Base-by-base conservation (phyloP, 1,140 invertebrate species). In the Tenebrio molitor region DNA sequence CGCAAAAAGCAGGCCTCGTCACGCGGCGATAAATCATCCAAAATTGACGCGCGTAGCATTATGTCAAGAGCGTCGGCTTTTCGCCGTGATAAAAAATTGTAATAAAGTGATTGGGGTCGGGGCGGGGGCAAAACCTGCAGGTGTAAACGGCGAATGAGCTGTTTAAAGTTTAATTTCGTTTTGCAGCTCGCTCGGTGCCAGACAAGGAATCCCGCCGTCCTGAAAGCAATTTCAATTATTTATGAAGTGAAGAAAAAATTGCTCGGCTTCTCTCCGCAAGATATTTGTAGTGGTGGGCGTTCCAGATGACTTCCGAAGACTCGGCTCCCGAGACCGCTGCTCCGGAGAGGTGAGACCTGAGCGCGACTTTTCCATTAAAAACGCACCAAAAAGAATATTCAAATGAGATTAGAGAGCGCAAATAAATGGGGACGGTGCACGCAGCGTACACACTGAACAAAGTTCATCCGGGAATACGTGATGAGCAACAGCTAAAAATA, bases 161-260 rank as follows among this genome's bases (percentile, higher is more conserved):
- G 10, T 10, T 5, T 33, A 33, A 46, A 46, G 17, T 46, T 46
- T 46, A 15, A 46, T 46, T 46, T 44, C 5, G 2, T 50, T 50
- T 50, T 50, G 2, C 4, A 50, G 15, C 2, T 50, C n/a, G 1
- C 16, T 21, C 7, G 44, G 16, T 50, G 4, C 29, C 29, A 4
- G 29, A 4, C 29, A 33, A 33, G 42, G 15, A 46, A 46, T 46
- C 17, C 42, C n/a, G 15, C 0, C 16, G 15, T 15, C 16, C 14
- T 50, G 44, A 17, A 21, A 50, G 19, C 44, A 50, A 50, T 50
- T 50, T 50, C 14, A 50, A 50, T 50, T 50, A 50, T 50, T 50
- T 50, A 50, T 17, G 23, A 46, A 46, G 42, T 33, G 29, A 33
- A 33, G 29, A 33, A 33, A 33, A 33, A 33, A 5, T 33, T 16